phyloP scores from a whole-genome alignment of 1,140 invertebrate species.

The Lepidurus arcticus region DNA sequence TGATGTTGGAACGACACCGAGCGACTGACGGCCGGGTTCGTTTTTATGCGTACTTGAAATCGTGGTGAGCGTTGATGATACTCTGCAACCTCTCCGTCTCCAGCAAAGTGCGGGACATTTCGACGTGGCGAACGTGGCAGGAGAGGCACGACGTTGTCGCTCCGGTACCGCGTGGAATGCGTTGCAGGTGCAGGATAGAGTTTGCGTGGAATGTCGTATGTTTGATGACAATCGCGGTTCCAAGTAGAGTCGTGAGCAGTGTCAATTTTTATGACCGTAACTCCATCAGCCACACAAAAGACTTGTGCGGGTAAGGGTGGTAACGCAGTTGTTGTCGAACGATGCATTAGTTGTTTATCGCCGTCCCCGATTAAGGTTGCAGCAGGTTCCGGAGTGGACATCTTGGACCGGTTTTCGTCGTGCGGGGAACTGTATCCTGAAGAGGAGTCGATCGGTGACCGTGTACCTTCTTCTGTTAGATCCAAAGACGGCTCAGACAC shows the following conservation, averaged over 20 bases:
- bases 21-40: background rate
- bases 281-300: background rate
- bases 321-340: conserved; percentile 1
- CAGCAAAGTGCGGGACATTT: background rate
- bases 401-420: conserved; percentile 28
- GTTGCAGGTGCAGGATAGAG: background rate
- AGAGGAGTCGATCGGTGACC: conserved; percentile 30
- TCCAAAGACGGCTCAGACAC: conserved; percentile 4
- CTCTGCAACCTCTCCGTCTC: background rate
- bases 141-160: background rate
- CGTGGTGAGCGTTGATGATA: background rate
- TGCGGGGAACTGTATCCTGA: conserved; percentile 33
- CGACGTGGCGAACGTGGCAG: background rate
- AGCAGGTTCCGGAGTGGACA: conserved; percentile 30
- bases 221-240: background rate
- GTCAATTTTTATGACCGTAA: conserved; percentile 14
- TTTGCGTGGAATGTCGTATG: conserved; percentile 12
- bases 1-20: background rate
- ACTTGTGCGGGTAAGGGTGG: conserved; percentile 4
- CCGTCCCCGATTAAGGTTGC: background rate
- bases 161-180: background rate
- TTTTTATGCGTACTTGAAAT: background rate
- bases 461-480: background rate
- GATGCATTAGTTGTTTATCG: background rate
- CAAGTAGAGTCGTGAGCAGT: background rate